Conservation (phyloP, 2,797 vertebrate species). For the Graptemys geographica region DNA sequence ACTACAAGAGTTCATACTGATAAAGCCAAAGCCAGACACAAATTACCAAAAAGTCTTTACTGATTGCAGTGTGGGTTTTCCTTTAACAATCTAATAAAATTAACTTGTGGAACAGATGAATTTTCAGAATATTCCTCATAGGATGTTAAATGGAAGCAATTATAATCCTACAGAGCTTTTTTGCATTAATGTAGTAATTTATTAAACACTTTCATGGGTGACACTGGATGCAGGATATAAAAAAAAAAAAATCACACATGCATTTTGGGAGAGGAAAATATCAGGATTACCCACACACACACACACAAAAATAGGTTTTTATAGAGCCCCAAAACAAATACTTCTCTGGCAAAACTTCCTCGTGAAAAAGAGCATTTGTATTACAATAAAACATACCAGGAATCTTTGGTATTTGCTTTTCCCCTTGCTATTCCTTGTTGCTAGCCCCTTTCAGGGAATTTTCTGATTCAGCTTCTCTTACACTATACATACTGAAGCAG, state of each 20-base stretch:
- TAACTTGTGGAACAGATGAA: neutral
- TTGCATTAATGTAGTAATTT: slow-evolving; percentile 15
- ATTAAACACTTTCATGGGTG: slow-evolving; percentile 11
- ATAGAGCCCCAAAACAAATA: neutral
- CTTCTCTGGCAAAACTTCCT: neutral
- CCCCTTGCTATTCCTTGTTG: neutral
- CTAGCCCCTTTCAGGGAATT: neutral
- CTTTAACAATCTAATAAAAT: slow-evolving; percentile 37
- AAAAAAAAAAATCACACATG: neutral
- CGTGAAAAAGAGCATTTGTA: neutral
- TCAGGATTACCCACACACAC: neutral
- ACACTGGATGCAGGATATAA: neutral
- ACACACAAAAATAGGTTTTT: neutral
- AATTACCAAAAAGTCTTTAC: neutral
- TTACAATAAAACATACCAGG: neutral
- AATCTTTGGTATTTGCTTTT: neutral
- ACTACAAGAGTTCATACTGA: neutral
- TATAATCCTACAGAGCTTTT: neutral
- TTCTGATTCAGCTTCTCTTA: neutral
- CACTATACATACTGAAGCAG: neutral
- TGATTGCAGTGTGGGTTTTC: neutral
- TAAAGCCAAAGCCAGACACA: neutral
- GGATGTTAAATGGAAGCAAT: neutral
- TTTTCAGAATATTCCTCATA: neutral
- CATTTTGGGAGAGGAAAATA: neutral